phyloP scores from a whole-genome alignment of 2,113 vertebrate genomes.

The Chlamydotis undulata region DNA sequence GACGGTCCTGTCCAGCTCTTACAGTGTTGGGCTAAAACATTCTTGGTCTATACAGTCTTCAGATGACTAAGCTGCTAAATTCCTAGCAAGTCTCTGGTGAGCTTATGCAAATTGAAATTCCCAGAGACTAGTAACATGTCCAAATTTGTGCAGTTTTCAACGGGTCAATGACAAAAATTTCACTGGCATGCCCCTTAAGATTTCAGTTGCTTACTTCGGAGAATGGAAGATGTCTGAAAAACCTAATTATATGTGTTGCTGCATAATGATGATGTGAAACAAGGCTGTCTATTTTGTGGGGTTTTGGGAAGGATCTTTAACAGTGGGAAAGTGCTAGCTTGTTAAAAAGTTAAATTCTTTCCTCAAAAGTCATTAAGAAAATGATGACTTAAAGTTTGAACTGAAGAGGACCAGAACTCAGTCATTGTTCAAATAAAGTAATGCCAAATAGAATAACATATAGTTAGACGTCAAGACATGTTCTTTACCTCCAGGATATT shows the following conservation, averaged over 20 bases:
- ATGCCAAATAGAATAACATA: background rate
- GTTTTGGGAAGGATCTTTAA: background rate
- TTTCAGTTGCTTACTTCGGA: background rate
- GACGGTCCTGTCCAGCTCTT: background rate
- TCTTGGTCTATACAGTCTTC: background rate
- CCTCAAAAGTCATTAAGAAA: background rate
- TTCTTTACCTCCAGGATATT: conserved; percentile 27
- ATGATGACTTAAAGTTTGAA: background rate
- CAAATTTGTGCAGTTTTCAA: background rate
- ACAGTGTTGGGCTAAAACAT: background rate
- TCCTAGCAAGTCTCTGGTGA: background rate
- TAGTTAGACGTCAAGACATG: background rate
- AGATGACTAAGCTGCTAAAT: background rate
- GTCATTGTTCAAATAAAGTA: background rate
- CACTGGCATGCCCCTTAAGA: background rate
- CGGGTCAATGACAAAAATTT: background rate
- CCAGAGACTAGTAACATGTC: background rate
- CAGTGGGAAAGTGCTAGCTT: background rate
- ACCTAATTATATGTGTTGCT: background rate
- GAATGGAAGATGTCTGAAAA: background rate
- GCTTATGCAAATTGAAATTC: background rate
- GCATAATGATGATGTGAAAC: background rate
- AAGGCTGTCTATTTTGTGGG: background rate
- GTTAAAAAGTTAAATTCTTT: background rate
- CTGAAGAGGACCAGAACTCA: background rate